Evolutionary conservation across 2,797 vertebrate species (phyloP).

Genomic region (Microchirus variegatus): DNA sequence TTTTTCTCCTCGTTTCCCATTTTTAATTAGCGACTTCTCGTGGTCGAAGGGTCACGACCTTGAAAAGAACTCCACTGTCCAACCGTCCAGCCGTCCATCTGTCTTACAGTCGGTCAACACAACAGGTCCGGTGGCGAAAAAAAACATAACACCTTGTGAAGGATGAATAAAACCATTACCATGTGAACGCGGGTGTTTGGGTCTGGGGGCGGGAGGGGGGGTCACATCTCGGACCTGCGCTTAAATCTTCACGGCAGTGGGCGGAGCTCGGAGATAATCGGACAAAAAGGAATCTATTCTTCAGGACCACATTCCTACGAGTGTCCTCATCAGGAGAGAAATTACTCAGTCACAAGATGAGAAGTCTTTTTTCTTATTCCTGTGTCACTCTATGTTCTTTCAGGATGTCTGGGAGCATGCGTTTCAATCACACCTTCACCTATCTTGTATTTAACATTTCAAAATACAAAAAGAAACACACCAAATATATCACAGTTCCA

Average conservation of each 20-base stretch:
- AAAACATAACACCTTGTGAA: conserved; percentile 62
- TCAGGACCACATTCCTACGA: conserved; percentile 24
- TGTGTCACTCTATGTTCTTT: not conserved
- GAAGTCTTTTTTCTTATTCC: not conserved
- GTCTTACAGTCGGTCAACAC: conserved; percentile 9
- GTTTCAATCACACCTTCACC: too few relatives aligned
- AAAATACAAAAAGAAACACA: too few relatives aligned
- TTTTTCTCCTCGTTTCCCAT: conserved; percentile 34
- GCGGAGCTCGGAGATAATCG: conserved; percentile 14
- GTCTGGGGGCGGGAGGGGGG: not conserved
- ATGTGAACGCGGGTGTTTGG: not conserved
- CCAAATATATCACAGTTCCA: too few relatives aligned
- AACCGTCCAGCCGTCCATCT: not conserved
- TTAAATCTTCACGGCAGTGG: conserved; percentile 19
- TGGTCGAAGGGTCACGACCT: conserved; percentile 30
- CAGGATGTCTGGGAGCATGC: not conserved
- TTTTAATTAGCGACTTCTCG: conserved; percentile 42
- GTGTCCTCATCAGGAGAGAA: conserved; percentile 1
- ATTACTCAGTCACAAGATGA: conserved; percentile 29
- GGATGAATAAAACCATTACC: conserved; percentile 58
- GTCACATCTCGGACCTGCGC: conserved; percentile 21
- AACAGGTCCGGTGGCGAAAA: conserved; percentile 24
- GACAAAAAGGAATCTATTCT: conserved; percentile 32
- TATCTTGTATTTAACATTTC: too few relatives aligned
- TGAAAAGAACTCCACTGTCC: not conserved